phyloP scores from a whole-genome alignment of 2,797 vertebrate genomes.

The Coreius guichenoti region DNA sequence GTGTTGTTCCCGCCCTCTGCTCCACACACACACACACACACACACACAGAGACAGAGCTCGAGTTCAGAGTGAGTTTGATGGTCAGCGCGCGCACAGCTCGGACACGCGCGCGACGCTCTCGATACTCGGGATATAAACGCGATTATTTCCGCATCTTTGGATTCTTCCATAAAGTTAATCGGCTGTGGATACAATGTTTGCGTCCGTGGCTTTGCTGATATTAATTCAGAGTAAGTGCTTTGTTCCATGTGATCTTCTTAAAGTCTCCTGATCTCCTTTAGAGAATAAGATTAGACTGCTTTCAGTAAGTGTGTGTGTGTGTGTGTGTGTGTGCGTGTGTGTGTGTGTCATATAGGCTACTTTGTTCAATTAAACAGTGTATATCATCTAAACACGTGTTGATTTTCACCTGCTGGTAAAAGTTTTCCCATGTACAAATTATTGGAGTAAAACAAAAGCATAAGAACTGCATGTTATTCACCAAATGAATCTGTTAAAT shows the following conservation, averaged over 20 bases:
- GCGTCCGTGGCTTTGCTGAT: constrained; percentile 41
- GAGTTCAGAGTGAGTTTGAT: not conserved
- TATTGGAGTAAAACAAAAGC: not conserved
- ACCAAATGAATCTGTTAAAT: too few species aligned
- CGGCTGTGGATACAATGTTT: constrained; percentile 1
- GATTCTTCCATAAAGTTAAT: not conserved
- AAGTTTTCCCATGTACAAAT: not conserved
- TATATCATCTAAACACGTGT: too few species aligned
- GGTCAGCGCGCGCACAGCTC: not conserved
- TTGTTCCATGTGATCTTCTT: constrained; percentile 33
- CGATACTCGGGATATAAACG: not conserved
- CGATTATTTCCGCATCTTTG: not conserved
- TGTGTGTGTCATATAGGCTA: not conserved
- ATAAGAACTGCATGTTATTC: not conserved
- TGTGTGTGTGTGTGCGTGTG: not conserved
- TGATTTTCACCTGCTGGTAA: not conserved
- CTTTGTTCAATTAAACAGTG: not conserved
- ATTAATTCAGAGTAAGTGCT: constrained; percentile 57
- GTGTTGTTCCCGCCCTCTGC: constrained; percentile 13
- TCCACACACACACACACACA: not conserved
- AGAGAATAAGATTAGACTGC: constrained; percentile 43
- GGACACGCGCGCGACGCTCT: not conserved
- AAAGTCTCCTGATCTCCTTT: constrained; percentile 32
- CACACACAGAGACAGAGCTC: not conserved
- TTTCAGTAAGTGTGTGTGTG: constrained; percentile 11